Evolutionary conservation across 1,140 invertebrate genomes (phyloP).

Genomic region (Drosophila kikkawai): DNA sequence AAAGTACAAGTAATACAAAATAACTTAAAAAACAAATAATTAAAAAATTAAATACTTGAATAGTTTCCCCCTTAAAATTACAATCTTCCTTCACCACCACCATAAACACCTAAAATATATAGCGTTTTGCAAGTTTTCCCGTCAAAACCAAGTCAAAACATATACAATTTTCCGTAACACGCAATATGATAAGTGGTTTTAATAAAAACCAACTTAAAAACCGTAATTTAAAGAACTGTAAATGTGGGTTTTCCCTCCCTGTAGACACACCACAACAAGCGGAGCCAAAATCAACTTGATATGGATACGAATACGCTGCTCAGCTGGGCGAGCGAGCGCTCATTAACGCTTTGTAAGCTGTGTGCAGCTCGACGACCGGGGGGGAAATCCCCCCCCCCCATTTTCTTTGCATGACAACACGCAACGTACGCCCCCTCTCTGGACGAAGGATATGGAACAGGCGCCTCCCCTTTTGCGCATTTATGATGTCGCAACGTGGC

Average conservation of each 20-base stretch:
- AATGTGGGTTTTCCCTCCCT: conserved; percentile 8
- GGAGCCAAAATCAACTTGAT: conserved; percentile 57
- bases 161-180: background rate
- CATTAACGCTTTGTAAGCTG: conserved; percentile 61
- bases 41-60: too few species aligned
- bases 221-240: conserved; percentile 4
- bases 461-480: conserved; percentile 22
- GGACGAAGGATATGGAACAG: background rate
- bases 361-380: conserved; percentile 64
- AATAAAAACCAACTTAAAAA: conserved; percentile 17
- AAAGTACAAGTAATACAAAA: background rate
- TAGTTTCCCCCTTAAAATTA: too few species aligned
- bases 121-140: background rate
- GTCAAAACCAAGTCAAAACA: background rate
- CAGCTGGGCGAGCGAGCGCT: conserved; percentile 41
- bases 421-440: conserved; percentile 37
- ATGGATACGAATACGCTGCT: conserved; percentile 48
- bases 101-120: background rate
- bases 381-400: background rate
- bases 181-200: conserved; percentile 17
- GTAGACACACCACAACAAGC: background rate
- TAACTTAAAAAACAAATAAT: too few species aligned
- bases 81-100: too few species aligned
- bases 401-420: conserved; percentile 65
- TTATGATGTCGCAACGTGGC: conserved; percentile 58